phyloP scores from a whole-genome alignment of 2,113 vertebrate genomes.

The Aptenodytes forsteri region DNA sequence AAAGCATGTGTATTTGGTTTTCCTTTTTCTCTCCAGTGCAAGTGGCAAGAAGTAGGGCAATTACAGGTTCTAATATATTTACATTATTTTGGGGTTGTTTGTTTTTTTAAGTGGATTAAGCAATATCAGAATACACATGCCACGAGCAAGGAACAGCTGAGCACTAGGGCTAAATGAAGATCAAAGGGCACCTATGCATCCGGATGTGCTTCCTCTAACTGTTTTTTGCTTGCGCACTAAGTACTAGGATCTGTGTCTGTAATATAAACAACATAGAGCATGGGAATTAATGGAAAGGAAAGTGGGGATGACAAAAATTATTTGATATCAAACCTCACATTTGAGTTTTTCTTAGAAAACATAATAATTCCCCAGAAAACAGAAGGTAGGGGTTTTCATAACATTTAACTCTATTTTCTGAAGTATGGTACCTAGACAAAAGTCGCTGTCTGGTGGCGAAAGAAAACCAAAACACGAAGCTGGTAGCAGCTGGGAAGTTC shows the following conservation, averaged over 20 bases:
- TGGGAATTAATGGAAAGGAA: neutral
- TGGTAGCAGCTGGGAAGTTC: neutral
- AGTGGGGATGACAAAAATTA: neutral
- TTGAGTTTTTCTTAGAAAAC: neutral
- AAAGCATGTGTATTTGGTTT: neutral
- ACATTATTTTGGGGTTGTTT: neutral
- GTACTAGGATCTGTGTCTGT: neutral
- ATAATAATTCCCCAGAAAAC: neutral
- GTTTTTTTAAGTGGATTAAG: neutral
- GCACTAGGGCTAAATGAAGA: neutral
- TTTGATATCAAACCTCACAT: neutral
- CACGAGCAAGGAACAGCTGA: neutral
- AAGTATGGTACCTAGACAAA: neutral
- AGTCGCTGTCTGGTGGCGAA: neutral
- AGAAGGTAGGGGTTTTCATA: neutral
- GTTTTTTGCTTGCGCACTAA: neutral
- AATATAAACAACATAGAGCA: neutral
- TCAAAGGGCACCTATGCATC: neutral
- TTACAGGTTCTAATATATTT: neutral
- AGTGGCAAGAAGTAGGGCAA: neutral
- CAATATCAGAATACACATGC: neutral
- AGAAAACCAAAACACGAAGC: neutral
- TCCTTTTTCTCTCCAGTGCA: neutral
- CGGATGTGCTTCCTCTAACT: neutral
- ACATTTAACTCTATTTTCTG: neutral